Percentiles rank a stretch among this genome's conserved stretches.
These are phyloP conservation scores for Helicoverpa assulta DNA, from an alignment of 2,888 invertebrate species.

Conservation along the genomic window DNA sequence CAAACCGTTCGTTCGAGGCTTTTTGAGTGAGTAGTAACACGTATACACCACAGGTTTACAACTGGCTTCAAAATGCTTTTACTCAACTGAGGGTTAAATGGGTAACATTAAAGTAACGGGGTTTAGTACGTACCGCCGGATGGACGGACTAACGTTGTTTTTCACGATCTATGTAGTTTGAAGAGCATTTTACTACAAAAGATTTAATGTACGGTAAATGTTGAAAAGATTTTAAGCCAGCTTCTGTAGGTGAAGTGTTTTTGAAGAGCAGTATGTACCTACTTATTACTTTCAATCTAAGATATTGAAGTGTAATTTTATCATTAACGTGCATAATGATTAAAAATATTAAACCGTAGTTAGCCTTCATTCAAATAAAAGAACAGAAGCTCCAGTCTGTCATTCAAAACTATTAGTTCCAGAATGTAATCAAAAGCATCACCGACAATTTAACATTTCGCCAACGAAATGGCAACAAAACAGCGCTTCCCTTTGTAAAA, in stretches of 20 bases:
- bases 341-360: too few species aligned
- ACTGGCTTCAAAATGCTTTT: slow-evolving; percentile 46
- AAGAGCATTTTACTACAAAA: slow-evolving; percentile 24
- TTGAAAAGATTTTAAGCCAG: slow-evolving; percentile 32
- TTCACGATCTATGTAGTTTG: slow-evolving; percentile 11
- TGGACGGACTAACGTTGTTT: slow-evolving; percentile 18
- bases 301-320: neutral
- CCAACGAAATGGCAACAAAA: neutral
- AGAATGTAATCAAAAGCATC: neutral
- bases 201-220: slow-evolving; percentile 34
- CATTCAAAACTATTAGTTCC: neutral
- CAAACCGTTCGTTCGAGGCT: slow-evolving; percentile 14
- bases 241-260: slow-evolving; percentile 3
- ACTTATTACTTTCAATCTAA: neutral
- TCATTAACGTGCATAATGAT: neutral
- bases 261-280: slow-evolving; percentile 4
- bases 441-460: neutral
- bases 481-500: slow-evolving; percentile 10
- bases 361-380: too few species aligned
- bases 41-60: slow-evolving; percentile 36
- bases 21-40: slow-evolving; percentile 25
- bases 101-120: slow-evolving; percentile 46
- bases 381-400: neutral
- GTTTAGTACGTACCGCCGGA: slow-evolving; percentile 39
- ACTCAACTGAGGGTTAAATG: slow-evolving; percentile 40